Evolutionary conservation across 2,888 invertebrate genomes (phyloP).

Genomic region (Acleris cristana): DNA sequence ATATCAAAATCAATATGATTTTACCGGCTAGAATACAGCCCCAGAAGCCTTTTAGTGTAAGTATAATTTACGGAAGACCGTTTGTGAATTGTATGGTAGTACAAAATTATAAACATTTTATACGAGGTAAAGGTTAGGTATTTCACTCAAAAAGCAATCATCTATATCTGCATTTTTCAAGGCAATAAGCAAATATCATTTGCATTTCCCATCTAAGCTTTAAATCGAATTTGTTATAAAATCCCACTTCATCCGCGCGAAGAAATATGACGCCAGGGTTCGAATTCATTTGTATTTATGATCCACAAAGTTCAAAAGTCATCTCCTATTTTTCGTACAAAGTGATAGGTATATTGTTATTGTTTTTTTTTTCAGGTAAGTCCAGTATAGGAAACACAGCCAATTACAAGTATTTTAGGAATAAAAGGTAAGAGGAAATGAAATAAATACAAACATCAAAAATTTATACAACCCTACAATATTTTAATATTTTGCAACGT

Average conservation of each 20-base stretch:
- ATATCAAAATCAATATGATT: too few relatives aligned
- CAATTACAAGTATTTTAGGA: background rate
- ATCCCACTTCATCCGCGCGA: conserved; percentile 13
- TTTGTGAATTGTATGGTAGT: too few relatives aligned
- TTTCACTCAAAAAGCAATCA: too few relatives aligned
- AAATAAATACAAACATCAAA: background rate
- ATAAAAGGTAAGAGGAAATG: background rate
- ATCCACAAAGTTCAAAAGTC: conserved; percentile 22
- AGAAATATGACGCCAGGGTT: conserved; percentile 22
- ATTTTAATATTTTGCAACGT: too few relatives aligned
- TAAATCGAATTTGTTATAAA: conserved; percentile 27
- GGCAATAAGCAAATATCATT: conserved; percentile 17
- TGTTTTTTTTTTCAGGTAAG: conserved; percentile 25
- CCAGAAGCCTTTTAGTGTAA: too few relatives aligned
- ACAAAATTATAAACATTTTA: too few relatives aligned
- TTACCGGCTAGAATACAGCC: too few relatives aligned
- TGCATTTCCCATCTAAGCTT: conserved; percentile 19
- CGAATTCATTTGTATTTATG: conserved; percentile 16
- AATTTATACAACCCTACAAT: too few relatives aligned
- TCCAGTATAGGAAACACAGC: background rate
- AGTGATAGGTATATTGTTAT: conserved; percentile 10
- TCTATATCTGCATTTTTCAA: too few relatives aligned
- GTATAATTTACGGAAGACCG: too few relatives aligned
- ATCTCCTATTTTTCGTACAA: conserved; percentile 6
- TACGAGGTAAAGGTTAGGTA: too few relatives aligned